A percentile compares a stretch with the other conserved stretches of the same genome.
Conservation (phyloP, 2,888 invertebrate genomes). For the Glyphotaelius pellucidus region DNA sequence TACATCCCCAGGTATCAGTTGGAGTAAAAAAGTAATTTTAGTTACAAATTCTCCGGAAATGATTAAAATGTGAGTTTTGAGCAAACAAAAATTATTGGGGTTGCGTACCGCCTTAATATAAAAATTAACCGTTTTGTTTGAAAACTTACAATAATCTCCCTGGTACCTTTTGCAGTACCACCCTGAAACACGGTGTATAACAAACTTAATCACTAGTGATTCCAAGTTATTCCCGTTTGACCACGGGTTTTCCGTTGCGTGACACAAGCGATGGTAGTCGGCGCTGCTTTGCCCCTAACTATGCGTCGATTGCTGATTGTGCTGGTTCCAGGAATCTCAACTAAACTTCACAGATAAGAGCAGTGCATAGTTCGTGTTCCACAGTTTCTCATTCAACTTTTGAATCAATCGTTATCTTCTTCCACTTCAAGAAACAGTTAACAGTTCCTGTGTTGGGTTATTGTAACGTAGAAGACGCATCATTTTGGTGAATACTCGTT, state of each 20-base stretch:
- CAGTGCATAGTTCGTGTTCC: constrained; percentile 6
- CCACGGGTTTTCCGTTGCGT: background rate
- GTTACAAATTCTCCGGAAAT: too few species aligned
- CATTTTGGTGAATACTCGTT: background rate
- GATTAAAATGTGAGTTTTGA: too few species aligned
- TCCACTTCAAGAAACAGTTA: constrained; percentile 55
- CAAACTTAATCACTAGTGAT: background rate
- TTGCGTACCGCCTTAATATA: too few species aligned
- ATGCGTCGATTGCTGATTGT: background rate
- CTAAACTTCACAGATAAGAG: background rate
- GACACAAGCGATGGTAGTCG: background rate
- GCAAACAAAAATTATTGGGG: too few species aligned
- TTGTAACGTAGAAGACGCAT: background rate
- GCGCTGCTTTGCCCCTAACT: background rate
- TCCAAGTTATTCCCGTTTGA: background rate
- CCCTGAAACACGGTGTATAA: too few species aligned
- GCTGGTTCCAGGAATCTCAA: background rate
- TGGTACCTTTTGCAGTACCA: too few species aligned
- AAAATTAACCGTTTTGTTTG: too few species aligned
- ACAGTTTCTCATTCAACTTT: constrained; percentile 17
- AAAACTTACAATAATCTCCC: too few species aligned
- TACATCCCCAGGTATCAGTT: too few species aligned
- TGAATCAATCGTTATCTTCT: constrained; percentile 59
- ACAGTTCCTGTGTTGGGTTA: background rate
- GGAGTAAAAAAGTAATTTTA: too few species aligned